Base-by-base conservation (phyloP, 2,797 vertebrate genomes). In the Acipenser ruthenus region DNA sequence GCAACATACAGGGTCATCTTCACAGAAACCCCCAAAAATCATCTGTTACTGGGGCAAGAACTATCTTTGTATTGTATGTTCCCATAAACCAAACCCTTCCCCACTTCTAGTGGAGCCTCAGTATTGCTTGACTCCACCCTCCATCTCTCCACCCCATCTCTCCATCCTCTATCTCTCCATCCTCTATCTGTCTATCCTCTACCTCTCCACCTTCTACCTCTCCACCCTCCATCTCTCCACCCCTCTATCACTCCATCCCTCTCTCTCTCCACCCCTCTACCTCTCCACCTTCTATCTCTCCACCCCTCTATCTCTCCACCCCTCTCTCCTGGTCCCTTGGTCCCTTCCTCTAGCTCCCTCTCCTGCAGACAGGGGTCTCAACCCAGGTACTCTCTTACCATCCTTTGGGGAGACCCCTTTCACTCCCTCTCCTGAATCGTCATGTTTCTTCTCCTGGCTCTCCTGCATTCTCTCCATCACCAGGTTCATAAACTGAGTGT, bases 301-400 rank as follows among this genome's bases (percentile, higher is more conserved):
- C 77, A 78, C 71, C 85, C 83, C 72, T 90, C 87, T 71, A 87
- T 88, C 75, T 88, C 83, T 13, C 84, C 86, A 67, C 80, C 86
- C 2, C 74, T 81, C 70, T 86, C 73, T 0, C 86, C 82, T 82
- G 89, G 69, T 1, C 65, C 77, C 71, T 87, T 82, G 65, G 58
- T 83, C 70, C 87, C 82, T 60, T 55, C 62, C 60, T 81, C 70
- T 23, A 93, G 83, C 73, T 93, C 89, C 56, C 92, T 77, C 68
- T 92, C 53, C 75, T 93, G 93, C 73, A 82, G 87, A 58, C 91
- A 83, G 1, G 87, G 81, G 55, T 93, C 92, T 3, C 86, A 88
- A 4, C 92, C 91, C 70, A 92, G 83, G 79, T 0, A 75, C 67
- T 62, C 87, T 0, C 4, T 90, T 80, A 9, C 79, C 65, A 52